Conservation (phyloP, 2,113 vertebrate species). For the Pitta sordida region DNA sequence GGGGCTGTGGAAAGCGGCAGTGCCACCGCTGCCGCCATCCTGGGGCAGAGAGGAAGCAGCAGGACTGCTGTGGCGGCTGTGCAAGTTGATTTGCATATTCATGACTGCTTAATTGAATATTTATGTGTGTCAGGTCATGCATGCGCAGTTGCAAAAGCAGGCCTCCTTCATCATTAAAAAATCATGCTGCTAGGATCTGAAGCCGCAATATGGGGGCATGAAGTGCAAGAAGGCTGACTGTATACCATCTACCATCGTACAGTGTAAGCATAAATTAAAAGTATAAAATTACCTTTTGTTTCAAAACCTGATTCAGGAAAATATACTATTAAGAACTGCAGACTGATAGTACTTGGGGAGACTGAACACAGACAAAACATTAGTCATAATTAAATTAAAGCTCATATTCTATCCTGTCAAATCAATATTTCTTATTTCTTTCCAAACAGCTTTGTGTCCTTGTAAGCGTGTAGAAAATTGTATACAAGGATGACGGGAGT, state of each 20-base stretch:
- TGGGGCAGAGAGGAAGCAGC: no score
- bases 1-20: no score
- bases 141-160: no score
- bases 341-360: background rate
- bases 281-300: background rate
- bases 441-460: background rate
- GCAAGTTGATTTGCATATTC: no score
- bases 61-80: no score
- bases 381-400: background rate
- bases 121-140: no score
- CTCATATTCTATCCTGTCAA: background rate
- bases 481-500: background rate
- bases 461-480: background rate
- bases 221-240: no score
- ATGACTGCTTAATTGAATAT: no score
- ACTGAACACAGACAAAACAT: background rate
- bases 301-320: background rate
- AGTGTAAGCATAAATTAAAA: background rate
- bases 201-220: no score
- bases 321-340: background rate
- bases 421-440: background rate
- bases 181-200: no score
- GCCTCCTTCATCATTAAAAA: no score
- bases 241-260: background rate
- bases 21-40: no score